Conservation (phyloP, 2,797 vertebrate genomes). For the Pangasius djambal region DNA sequence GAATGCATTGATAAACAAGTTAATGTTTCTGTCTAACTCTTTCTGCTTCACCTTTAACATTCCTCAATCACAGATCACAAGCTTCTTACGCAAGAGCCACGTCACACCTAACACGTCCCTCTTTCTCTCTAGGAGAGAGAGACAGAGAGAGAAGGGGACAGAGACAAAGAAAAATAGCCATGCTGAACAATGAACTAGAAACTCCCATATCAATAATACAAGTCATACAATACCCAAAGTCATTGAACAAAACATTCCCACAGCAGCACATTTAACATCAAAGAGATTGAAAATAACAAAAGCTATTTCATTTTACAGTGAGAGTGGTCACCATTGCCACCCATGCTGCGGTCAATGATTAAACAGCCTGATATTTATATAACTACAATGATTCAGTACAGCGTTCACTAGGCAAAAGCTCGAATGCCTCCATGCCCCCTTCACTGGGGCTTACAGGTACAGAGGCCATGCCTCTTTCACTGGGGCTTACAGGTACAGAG, state of each 20-base stretch:
- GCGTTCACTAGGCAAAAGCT: not conserved
- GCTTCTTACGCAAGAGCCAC: not conserved
- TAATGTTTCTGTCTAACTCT: not conserved
- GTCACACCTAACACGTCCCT: not conserved
- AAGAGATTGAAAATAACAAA: not conserved
- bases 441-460: too few species aligned
- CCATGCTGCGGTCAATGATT: not conserved
- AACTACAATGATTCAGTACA: not conserved
- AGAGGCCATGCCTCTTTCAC: not conserved
- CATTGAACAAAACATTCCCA: not conserved
- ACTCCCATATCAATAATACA: constrained; percentile 34
- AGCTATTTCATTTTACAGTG: not conserved
- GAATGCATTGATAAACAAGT: not conserved
- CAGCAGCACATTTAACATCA: not conserved
- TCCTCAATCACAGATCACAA: not conserved
- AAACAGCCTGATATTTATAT: not conserved
- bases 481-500: not conserved
- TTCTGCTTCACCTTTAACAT: not conserved
- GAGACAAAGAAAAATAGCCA: not conserved
- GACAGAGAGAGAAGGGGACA: not conserved
- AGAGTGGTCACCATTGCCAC: not conserved
- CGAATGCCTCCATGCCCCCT: not conserved
- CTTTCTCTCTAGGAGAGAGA: not conserved
- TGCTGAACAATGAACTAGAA: not conserved
- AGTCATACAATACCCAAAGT: constrained; percentile 12